phyloP scores from a whole-genome alignment of 2,888 invertebrate species.

The Bugulina stolonifera region DNA sequence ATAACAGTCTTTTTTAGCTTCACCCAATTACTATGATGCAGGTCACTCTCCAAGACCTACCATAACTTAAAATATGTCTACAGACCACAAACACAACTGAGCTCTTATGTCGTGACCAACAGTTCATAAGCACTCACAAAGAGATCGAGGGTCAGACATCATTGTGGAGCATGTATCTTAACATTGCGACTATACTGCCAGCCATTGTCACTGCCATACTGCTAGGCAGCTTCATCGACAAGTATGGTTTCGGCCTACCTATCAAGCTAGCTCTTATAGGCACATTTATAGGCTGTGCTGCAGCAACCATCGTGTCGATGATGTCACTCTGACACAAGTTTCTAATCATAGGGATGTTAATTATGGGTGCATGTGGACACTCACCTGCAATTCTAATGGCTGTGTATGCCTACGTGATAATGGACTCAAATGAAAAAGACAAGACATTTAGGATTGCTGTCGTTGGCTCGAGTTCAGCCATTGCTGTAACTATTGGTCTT shows the following conservation, averaged over 20 bases:
- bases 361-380: not conserved
- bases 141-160: not conserved
- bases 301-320: not conserved
- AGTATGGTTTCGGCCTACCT: not conserved
- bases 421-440: not conserved
- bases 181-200: not conserved
- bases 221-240: not conserved
- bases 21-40: not conserved
- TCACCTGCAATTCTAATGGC: not conserved
- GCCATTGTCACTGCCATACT: not conserved
- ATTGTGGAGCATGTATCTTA: not conserved
- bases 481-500: not conserved
- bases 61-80: not conserved
- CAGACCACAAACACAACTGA: not conserved
- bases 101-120: not conserved
- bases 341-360: not conserved
- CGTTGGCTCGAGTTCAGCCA: not conserved
- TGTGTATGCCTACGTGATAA: not conserved
- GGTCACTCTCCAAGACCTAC: not conserved
- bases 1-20: not conserved
- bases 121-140: not conserved
- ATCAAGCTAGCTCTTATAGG: not conserved
- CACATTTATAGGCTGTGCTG: not conserved
- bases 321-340: not conserved
- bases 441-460: not conserved